Percentiles rank a stretch among this genome's conserved stretches.
Conservation (phyloP, 2,113 vertebrate genomes). For the Cariama cristata region DNA sequence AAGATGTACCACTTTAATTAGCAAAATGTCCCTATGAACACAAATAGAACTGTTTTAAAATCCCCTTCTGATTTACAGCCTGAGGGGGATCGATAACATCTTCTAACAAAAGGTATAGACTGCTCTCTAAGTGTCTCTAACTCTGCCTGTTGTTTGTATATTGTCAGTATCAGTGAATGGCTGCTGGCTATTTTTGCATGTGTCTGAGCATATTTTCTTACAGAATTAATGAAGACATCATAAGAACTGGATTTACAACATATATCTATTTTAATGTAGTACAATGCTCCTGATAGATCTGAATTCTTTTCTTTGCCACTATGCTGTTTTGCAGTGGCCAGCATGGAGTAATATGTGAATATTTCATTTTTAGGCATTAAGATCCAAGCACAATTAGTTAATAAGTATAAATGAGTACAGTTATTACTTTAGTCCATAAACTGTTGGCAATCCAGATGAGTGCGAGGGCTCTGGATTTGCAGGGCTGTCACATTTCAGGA, state of each 20-base stretch:
- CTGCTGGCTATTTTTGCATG: not conserved
- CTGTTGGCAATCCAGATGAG: not conserved
- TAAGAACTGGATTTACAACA: not conserved
- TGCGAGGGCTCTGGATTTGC: not conserved
- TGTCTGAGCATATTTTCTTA: not conserved
- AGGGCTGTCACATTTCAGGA: not conserved
- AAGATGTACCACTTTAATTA: not conserved
- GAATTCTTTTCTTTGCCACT: constrained; percentile 7
- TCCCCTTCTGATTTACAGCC: not conserved
- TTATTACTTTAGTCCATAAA: not conserved
- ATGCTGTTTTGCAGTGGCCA: not conserved
- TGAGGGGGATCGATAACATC: not conserved
- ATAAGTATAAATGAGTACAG: constrained; percentile 16
- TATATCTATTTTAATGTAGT: constrained; percentile 22
- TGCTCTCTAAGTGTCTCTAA: not conserved
- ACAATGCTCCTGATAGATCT: not conserved
- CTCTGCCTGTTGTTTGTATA: not conserved
- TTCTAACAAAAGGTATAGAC: not conserved
- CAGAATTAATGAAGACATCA: not conserved
- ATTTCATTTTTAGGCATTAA: constrained; percentile 25
- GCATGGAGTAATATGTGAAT: not conserved
- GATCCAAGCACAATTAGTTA: constrained; percentile 47
- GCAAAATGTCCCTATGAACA: not conserved
- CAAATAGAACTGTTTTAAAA: not conserved
- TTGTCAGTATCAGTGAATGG: not conserved